Conservation (phyloP, 2,797 vertebrate species). For the Sciurus carolinensis region DNA sequence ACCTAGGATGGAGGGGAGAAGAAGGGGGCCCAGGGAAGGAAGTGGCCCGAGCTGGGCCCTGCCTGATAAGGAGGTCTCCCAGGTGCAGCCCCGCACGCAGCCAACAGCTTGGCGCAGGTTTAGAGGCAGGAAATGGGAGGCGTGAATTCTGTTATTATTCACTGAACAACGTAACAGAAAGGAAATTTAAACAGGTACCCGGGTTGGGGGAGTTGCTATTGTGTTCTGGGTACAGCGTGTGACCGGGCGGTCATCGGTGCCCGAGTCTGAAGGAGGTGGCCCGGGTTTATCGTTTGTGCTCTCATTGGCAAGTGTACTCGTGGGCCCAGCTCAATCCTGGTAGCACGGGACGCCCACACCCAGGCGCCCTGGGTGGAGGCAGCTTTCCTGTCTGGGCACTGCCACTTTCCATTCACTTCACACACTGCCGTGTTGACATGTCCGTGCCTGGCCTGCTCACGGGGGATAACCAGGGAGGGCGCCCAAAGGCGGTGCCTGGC, state of each 20-base stretch:
- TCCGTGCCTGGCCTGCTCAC: slow-evolving; percentile 61
- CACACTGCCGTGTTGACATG: slow-evolving; percentile 70
- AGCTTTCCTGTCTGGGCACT: slow-evolving; percentile 75
- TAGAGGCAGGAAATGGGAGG: neutral
- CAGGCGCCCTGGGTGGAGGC: slow-evolving; percentile 67
- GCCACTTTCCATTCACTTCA: slow-evolving; percentile 70
- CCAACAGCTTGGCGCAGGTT: neutral
- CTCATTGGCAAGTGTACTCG: neutral
- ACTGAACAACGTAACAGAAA: neutral
- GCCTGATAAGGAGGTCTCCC: neutral
- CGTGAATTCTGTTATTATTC: neutral
- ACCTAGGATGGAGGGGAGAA: neutral
- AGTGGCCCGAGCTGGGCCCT: neutral
- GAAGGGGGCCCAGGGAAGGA: neutral
- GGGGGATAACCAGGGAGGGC: slow-evolving; percentile 62
- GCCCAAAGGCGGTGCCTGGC: slow-evolving; percentile 69
- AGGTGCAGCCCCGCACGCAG: neutral
- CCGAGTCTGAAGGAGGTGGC: neutral
- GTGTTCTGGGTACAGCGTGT: neutral
- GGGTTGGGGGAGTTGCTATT: neutral
- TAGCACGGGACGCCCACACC: slow-evolving; percentile 49
- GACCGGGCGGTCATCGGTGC: neutral
- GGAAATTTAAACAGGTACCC: neutral
- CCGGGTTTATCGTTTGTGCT: neutral
- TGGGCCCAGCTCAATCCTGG: neutral